Evolutionary conservation across 2,113 vertebrate species (phyloP).

Genomic region (Glaucomys volans): DNA sequence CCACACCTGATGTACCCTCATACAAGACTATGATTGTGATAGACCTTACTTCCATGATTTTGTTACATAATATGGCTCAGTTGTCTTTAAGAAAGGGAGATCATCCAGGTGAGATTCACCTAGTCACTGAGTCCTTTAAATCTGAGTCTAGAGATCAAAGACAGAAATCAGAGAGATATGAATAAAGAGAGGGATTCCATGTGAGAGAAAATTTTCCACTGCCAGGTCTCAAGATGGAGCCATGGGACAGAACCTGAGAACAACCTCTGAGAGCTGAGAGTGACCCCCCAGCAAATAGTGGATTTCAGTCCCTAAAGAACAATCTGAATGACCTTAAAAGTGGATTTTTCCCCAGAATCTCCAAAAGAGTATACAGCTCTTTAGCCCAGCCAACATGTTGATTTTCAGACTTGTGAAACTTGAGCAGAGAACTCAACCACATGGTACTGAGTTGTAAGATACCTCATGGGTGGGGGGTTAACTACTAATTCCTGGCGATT

Average conservation of each 20-base stretch:
- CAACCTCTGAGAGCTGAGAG: not conserved
- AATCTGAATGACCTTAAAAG: not conserved
- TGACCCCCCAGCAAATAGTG: not conserved
- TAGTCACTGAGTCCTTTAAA: constrained; percentile 43
- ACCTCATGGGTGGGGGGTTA: constrained; percentile 5
- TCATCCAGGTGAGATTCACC: not conserved
- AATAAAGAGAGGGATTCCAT: not conserved
- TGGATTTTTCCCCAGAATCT: not conserved
- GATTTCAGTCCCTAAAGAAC: not conserved
- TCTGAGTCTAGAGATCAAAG: not conserved
- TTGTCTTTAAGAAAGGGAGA: constrained; percentile 14
- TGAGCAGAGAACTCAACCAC: not conserved
- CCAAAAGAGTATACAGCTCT: not conserved
- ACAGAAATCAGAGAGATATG: constrained; percentile 6
- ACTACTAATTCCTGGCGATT: constrained; percentile 38
- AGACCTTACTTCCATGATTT: not conserved
- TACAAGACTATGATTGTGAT: not conserved
- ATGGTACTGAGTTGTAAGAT: not conserved
- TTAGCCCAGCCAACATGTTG: not conserved
- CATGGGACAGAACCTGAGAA: not conserved
- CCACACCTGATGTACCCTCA: not conserved
- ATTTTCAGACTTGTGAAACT: constrained; percentile 52
- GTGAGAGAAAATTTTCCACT: not conserved
- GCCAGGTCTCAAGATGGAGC: constrained; percentile 15
- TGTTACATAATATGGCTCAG: not conserved